A percentile compares a stretch with the other conserved stretches of the same genome.
phyloP scores from a whole-genome alignment of 1,140 invertebrate species.

The Drosophila kepulauana region DNA sequence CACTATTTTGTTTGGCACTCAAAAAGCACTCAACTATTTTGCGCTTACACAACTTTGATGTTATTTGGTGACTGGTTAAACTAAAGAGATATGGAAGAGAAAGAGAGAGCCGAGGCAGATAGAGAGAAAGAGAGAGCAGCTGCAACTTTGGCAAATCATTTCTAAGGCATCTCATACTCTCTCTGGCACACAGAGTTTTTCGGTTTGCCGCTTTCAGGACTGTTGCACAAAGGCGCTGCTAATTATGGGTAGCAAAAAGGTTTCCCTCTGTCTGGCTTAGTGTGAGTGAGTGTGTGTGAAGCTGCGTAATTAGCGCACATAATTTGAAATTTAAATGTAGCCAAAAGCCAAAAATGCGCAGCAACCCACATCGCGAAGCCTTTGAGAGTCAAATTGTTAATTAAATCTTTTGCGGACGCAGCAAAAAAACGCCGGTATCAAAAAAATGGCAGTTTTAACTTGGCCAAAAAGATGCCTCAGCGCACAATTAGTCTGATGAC shows the following conservation, averaged over 20 bases:
- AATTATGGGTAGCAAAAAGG: slow-evolving; percentile 72
- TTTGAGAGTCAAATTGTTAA: slow-evolving; percentile 80
- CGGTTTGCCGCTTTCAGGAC: neutral
- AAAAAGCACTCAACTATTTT: slow-evolving; percentile 22
- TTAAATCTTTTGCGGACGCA: slow-evolving; percentile 67
- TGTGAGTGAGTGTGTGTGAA: slow-evolving; percentile 21
- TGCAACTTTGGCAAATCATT: slow-evolving; percentile 22
- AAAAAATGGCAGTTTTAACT: slow-evolving; percentile 14
- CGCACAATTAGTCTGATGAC: slow-evolving; percentile 65
- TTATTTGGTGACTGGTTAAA: neutral
- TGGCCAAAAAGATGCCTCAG: slow-evolving; percentile 31
- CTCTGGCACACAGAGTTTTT: neutral
- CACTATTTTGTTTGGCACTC: slow-evolving; percentile 12
- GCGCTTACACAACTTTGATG: slow-evolving; percentile 10
- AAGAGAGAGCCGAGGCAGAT: too few relatives aligned
- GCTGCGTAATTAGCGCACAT: slow-evolving; percentile 79
- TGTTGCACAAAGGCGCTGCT: slow-evolving; percentile 67
- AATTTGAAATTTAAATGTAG: slow-evolving; percentile 83
- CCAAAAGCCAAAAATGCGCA: slow-evolving; percentile 64
- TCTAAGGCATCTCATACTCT: slow-evolving; percentile 23
- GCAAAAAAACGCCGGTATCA: slow-evolving; percentile 14
- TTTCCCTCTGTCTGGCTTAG: slow-evolving; percentile 37
- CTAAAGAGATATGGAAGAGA: neutral
- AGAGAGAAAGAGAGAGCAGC: neutral
- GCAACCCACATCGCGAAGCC: slow-evolving; percentile 62